Evolutionary conservation across 2,797 vertebrate genomes (phyloP), one percentile per base, ranked within the genome.

Genomic region (Gambelia wislizenii): DNA sequence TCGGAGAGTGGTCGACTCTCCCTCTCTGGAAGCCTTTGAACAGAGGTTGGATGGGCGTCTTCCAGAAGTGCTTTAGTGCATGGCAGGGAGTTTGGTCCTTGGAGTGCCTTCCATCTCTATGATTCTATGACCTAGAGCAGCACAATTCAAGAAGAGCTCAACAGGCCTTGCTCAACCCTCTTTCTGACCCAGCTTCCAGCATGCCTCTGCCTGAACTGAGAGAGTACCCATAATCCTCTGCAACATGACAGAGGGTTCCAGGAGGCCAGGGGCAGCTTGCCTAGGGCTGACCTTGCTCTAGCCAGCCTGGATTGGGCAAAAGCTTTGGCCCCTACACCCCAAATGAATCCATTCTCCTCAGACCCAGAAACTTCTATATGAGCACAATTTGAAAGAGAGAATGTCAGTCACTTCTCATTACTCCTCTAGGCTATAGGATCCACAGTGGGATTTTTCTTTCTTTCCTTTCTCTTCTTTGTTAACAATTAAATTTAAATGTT

Each of bases 401-500:
- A 80, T 39, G 78, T 4, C 56, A 30, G 61, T 64, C 61, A 7
- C 6, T 64, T 64, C 61, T 74, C 70, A 47, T n/a, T 47, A 42
- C 69, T 0, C 44, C 75, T 88, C 0, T 0, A 78, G 87, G 88
- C 90, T 54, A 77, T n/a, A 83, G 79, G 85, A 92, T 92, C 84
- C 77, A 78, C 36, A 25, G 44, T 64, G 77, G 84, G 39, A 70
- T 36, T 25, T 42, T 75, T 44, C 20, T 13, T 18, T 70, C 33
- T 69, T 76, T 8, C 44, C 4, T 12, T 47, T 20, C 33, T 70
- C 49, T 3, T 56, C 12, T 13, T 49, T 20, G 52, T 93, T 92
- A 83, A 72, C 1, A 2, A 52, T 79, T 39, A 87, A 94, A 90
- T 25, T 27, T 59, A 52, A 49, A 9, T 1, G 67, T 70, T 91